Percentiles rank a stretch among this genome's conserved stretches.
Evolutionary conservation across 1,140 invertebrate genomes (phyloP).

Genomic region (Zeugodacus cucurbitae): DNA sequence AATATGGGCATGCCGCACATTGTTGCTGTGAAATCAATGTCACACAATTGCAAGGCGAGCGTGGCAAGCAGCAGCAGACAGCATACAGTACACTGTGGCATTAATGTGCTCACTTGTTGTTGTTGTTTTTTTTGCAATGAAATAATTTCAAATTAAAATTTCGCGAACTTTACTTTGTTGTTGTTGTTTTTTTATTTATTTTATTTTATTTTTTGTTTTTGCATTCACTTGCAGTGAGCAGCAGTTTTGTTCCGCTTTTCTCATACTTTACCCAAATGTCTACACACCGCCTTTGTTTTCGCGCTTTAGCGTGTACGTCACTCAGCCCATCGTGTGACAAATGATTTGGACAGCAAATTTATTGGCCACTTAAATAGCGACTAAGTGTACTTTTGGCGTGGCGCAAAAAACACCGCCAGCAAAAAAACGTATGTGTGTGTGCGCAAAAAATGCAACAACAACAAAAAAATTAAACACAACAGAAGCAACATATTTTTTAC

Average conservation of each 20-base stretch:
- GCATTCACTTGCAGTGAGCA: background rate
- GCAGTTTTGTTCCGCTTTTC: background rate
- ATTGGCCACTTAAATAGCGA: conserved; percentile 63
- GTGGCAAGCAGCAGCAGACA: background rate
- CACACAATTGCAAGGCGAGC: background rate
- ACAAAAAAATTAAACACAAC: background rate
- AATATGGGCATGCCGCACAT: conserved; percentile 31
- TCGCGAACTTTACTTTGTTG: background rate
- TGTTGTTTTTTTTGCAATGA: background rate
- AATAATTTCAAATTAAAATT: conserved; percentile 34
- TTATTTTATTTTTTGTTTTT: background rate
- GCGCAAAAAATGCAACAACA: background rate
- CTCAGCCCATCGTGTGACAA: conserved; percentile 52
- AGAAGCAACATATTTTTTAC: no score
- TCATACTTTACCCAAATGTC: background rate
- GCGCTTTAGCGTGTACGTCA: background rate
- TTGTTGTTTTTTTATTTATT: background rate
- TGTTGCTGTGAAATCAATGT: conserved; percentile 20
- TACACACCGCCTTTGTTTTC: background rate
- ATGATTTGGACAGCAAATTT: conserved; percentile 66
- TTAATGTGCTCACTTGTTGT: background rate
- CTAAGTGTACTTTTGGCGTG: background rate
- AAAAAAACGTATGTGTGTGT: background rate
- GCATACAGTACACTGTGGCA: background rate
- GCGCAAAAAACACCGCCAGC: background rate